Evolutionary conservation across 2,797 vertebrate species (phyloP), one percentile per base, ranked within the genome.

Genomic region (Myoxocephalus aenaeus): DNA sequence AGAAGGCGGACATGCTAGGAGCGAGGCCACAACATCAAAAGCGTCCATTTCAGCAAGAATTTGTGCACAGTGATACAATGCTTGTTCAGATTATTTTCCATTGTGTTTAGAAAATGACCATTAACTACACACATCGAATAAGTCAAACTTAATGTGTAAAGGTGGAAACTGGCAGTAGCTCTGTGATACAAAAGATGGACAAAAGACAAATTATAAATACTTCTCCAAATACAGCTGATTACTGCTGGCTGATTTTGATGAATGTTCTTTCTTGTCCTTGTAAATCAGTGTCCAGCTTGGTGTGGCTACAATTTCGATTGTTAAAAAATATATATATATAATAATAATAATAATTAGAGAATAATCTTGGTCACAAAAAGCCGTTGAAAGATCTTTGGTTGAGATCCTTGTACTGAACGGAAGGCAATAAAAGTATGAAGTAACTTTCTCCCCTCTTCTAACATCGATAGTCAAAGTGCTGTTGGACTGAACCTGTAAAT

Each of bases 361-460:
- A 29, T 56, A 44, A 53, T 0, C 38, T 36, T 32, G 3, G 7
- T 58, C 42, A 20, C 1, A 51, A 57, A 14, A 18, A 14, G 22
- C 22, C 66, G 46, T 63, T 74, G 14, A 51, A 25, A 54, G 51
- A 54, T 54, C 22, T 54, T 10, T 75, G 22, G 18, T 42, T 40
- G 36, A 42, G 59, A 62, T 62, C 36, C 36, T 27, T 66, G 2
- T 6, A 18, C 25, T n/a, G 25, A 57, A 34, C 0, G 25, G 7
- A 66, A 70, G 20, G 14, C 36, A 61, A 22, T 22, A 56, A 46
- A 18, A 48, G 44, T 0, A 22, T 65, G 12, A 71, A 50, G 1
- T 44, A 38, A 67, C 40, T 25, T 20, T 51, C 22, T 51, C 5
- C 5, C 27, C 17, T 29, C 13, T 51, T 29, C 13, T 51, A n/a